Base-by-base conservation (phyloP, 2,797 vertebrate genomes). In the Numenius phaeopus region DNA sequence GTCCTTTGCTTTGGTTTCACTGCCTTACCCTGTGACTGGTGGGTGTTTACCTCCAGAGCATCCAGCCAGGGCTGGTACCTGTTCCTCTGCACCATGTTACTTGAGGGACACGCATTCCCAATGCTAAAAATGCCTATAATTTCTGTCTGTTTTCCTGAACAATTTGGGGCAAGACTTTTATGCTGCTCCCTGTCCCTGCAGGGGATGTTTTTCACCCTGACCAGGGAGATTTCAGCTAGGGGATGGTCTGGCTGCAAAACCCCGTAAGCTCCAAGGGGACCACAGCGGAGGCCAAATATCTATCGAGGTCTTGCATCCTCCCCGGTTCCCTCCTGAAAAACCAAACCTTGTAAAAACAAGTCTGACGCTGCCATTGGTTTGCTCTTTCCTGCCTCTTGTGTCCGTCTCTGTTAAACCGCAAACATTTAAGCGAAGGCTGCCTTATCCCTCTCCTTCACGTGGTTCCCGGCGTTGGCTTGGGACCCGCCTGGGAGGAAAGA, bases 111-210 rank as follows among this genome's bases (percentile, higher is more conserved):
- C 0, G 0, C 14, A 3, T 61, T 65, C 55, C 58, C 20, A 5
- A 49, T 0, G 0, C 61, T 81, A 52, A 77, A 83, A 83, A 27
- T 46, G 22, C 7, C 7, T 7, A 10, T 59, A 10, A 2, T 72
- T 91, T 80, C 42, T 58, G 19, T 29, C 47, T 14, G 1, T 59
- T 80, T 72, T 77, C 64, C 52, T 57, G 30, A 55, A 22, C n/a
- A 34, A 22, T 9, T 10, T 0, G 1, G 30, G 9, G 15, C 1
- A 22, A 44, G 61, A 15, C 0, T 9, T 17, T 49, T 34, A 12
- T 2, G 2, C 61, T 84, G 40, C n/a, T 76, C 12, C 42, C 62
- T 76, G 18, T 54, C 55, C 44, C 24, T 59, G 19, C 44, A 70
- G 26, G 26, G 22, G 20, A 10, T 18, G n/a, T 27, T 66, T 73